Percentiles rank a stretch among this genome's conserved stretches.
These are phyloP conservation scores for Zootermopsis nevadensis DNA, from an alignment of 2,888 invertebrate species.

Conservation along the genomic window DNA sequence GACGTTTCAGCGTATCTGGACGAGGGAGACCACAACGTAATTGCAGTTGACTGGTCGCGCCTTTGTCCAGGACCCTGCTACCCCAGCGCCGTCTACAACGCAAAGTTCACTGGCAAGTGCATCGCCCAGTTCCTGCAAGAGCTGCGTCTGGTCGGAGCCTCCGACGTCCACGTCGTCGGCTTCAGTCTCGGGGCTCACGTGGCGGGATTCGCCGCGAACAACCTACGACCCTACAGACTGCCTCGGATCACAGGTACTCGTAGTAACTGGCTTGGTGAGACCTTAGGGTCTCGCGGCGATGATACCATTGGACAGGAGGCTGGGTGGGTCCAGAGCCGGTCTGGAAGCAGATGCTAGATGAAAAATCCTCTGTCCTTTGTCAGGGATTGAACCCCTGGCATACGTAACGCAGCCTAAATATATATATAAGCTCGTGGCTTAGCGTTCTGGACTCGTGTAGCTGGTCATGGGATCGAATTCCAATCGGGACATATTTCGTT, in stretches of 20 bases:
- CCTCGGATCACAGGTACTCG: constrained; percentile 30
- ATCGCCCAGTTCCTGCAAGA: constrained; percentile 58
- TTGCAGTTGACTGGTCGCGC: constrained; percentile 66
- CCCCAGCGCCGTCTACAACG: constrained; percentile 53
- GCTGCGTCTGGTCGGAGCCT: constrained; percentile 55
- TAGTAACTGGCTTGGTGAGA: too few relatives aligned
- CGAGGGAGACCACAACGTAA: constrained; percentile 63
- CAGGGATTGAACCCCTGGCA: too few relatives aligned
- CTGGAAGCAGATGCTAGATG: too few relatives aligned
- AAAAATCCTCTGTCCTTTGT: too few relatives aligned
- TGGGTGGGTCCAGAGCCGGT: too few relatives aligned
- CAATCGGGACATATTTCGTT: too few relatives aligned
- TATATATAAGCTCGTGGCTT: too few relatives aligned
- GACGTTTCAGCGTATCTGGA: constrained; percentile 60
- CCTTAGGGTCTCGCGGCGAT: too few relatives aligned
- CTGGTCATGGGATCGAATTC: too few relatives aligned
- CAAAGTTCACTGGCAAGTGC: constrained; percentile 58
- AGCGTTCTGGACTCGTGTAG: too few relatives aligned
- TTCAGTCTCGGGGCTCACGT: constrained; percentile 63
- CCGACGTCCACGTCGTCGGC: constrained; percentile 60
- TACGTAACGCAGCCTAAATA: too few relatives aligned
- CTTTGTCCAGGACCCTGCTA: constrained; percentile 56
- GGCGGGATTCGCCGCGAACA: constrained; percentile 58
- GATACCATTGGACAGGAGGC: too few relatives aligned
- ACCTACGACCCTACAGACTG: constrained; percentile 37